phyloP scores from a whole-genome alignment of 2,113 vertebrate genomes.

The Trematocara stigmaticum region DNA sequence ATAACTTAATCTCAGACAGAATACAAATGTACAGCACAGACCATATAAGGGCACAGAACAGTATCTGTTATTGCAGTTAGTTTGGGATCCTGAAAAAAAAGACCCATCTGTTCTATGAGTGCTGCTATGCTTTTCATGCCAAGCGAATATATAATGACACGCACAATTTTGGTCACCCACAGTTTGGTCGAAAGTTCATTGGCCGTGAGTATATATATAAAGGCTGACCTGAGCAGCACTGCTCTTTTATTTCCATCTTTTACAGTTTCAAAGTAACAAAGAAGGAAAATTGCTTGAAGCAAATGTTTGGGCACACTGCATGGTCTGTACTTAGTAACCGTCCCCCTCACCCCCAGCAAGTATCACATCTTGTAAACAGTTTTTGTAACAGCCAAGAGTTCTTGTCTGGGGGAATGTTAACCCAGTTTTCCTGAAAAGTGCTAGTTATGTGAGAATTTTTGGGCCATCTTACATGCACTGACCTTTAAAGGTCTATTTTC shows the following conservation, averaged over 20 bases:
- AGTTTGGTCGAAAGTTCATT: background rate
- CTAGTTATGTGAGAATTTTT: background rate
- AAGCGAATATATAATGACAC: background rate
- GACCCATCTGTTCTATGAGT: background rate
- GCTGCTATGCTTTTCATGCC: background rate
- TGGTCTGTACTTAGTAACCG: background rate
- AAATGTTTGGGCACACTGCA: background rate
- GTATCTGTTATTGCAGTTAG: background rate
- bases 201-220: background rate
- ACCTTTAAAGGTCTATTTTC: background rate
- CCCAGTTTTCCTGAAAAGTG: background rate
- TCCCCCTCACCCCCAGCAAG: background rate
- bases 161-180: background rate
- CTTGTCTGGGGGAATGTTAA: background rate
- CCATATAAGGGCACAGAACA: background rate
- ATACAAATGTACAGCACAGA: background rate
- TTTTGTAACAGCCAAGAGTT: background rate
- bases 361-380: background rate
- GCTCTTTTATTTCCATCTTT: background rate
- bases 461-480: background rate
- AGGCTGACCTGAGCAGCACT: background rate
- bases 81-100: background rate
- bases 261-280: background rate
- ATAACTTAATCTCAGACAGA: slow-evolving; percentile 25
- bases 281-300: background rate